Percentiles rank a stretch among this genome's conserved stretches.
Evolutionary conservation across 2,113 vertebrate species (phyloP).

Genomic region (Poecile atricapillus): DNA sequence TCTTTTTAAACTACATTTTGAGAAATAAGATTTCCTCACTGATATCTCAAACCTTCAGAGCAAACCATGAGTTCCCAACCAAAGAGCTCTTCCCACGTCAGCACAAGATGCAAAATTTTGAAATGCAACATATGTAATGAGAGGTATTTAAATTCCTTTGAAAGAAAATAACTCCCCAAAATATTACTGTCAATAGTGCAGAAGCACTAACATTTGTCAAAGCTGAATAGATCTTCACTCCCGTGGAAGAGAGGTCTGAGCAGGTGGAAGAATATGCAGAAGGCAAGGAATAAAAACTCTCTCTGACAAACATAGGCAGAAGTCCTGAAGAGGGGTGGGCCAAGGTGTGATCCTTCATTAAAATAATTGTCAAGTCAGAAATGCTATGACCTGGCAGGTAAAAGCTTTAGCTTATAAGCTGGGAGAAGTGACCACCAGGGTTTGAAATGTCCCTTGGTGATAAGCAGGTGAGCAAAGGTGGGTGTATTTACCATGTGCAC

Average conservation of each 20-base stretch:
- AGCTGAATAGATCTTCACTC: background rate
- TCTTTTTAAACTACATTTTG: background rate
- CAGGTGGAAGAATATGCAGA: background rate
- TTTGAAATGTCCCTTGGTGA: background rate
- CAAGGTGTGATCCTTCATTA: background rate
- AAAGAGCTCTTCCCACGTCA: background rate
- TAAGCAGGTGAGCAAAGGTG: background rate
- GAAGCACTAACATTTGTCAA: background rate
- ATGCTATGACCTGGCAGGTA: background rate
- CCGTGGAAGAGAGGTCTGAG: background rate
- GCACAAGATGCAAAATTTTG: background rate
- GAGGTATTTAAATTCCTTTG: background rate
- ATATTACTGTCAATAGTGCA: background rate
- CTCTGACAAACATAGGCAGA: background rate
- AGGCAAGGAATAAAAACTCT: background rate
- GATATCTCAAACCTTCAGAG: background rate
- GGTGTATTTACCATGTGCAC: background rate
- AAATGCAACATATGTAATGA: background rate
- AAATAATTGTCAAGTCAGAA: background rate
- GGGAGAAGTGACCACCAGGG: fast-evolving
- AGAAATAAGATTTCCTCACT: background rate
- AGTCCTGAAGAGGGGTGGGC: background rate
- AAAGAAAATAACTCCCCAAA: background rate
- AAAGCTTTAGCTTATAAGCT: background rate
- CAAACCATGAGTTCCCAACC: background rate